Evolutionary conservation across 2,113 vertebrate genomes (phyloP).

Genomic region (Polypterus bichir): DNA sequence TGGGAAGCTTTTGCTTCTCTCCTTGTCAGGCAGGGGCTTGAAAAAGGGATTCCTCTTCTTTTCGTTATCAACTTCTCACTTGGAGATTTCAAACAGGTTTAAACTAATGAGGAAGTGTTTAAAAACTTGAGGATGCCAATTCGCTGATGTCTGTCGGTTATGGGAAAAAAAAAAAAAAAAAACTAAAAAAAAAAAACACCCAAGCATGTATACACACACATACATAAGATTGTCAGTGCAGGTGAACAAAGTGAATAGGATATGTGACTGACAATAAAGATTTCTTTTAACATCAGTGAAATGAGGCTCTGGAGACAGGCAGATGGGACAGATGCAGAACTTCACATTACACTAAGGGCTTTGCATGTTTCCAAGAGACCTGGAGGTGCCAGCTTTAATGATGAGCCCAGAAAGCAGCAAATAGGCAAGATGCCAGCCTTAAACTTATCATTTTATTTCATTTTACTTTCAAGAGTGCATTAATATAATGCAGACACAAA

Average conservation of each 20-base stretch:
- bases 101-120: slow-evolving; percentile 88
- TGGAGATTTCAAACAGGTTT: slow-evolving; percentile 83
- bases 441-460: slow-evolving; percentile 52
- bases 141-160: slow-evolving; percentile 43
- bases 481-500: slow-evolving; percentile 38
- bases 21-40: slow-evolving; percentile 47
- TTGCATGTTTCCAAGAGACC: slow-evolving; percentile 54
- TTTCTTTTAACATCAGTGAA: slow-evolving; percentile 97
- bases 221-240: slow-evolving; percentile 74
- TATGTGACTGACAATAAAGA: slow-evolving; percentile 94
- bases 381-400: slow-evolving; percentile 56
- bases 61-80: slow-evolving; percentile 48
- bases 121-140: slow-evolving; percentile 77
- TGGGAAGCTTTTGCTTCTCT: slow-evolving; percentile 21
- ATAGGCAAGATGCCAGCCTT: slow-evolving; percentile 40
- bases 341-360: slow-evolving; percentile 58
- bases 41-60: slow-evolving; percentile 35
- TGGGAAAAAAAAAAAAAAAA: slow-evolving; percentile 49
- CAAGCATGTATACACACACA: slow-evolving; percentile 19
- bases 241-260: slow-evolving; percentile 94
- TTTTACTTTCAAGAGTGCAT: slow-evolving; percentile 36
- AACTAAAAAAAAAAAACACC: slow-evolving; percentile 37
- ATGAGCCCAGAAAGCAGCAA: slow-evolving; percentile 29
- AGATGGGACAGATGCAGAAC: slow-evolving; percentile 62
- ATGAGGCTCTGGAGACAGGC: slow-evolving; percentile 77